Evolutionary conservation across 2,888 invertebrate genomes (phyloP).

Genomic region (Pseudanteris insignis): DNA sequence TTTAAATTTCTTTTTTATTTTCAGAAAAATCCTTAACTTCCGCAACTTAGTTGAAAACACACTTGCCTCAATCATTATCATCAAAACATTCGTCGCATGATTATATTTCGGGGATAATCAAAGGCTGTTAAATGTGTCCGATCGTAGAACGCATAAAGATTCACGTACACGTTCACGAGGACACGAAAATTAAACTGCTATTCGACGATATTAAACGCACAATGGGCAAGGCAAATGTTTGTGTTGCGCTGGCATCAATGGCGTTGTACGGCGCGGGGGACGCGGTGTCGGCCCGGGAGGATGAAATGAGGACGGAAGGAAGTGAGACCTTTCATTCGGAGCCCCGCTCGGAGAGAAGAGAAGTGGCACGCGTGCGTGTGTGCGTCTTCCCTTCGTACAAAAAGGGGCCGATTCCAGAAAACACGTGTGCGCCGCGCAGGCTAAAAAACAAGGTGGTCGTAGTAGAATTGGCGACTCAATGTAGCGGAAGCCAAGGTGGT

Average conservation of each 20-base stretch:
- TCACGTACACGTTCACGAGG: too few species aligned
- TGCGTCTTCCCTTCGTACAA: conserved; percentile 22
- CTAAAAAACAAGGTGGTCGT: conserved; percentile 58
- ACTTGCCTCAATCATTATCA: too few species aligned
- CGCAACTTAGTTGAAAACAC: too few species aligned
- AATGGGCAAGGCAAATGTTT: conserved; percentile 23
- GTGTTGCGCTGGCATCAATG: conserved; percentile 15
- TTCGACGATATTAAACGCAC: conserved; percentile 15
- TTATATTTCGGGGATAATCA: too few species aligned
- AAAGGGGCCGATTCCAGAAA: conserved; percentile 24
- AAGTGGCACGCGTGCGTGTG: conserved; percentile 34
- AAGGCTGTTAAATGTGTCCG: conserved; percentile 5
- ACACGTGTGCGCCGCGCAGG: conserved; percentile 45
- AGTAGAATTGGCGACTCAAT: conserved; percentile 54
- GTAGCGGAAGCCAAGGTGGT: conserved; percentile 66
- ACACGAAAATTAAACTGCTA: too few species aligned
- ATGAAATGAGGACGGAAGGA: conserved; percentile 48
- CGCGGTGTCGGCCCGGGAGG: conserved; percentile 29
- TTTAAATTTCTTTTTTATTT: too few species aligned
- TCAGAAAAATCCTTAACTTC: too few species aligned
- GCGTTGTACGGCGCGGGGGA: conserved; percentile 5
- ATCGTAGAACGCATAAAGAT: conserved; percentile 9
- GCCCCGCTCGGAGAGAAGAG: conserved; percentile 46
- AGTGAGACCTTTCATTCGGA: conserved; percentile 50
- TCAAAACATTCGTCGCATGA: too few species aligned